A percentile compares a stretch with the other conserved stretches of the same genome.
Evolutionary conservation across 2,797 vertebrate genomes (phyloP).

Genomic region (Parauchenoglanis ngamensis): DNA sequence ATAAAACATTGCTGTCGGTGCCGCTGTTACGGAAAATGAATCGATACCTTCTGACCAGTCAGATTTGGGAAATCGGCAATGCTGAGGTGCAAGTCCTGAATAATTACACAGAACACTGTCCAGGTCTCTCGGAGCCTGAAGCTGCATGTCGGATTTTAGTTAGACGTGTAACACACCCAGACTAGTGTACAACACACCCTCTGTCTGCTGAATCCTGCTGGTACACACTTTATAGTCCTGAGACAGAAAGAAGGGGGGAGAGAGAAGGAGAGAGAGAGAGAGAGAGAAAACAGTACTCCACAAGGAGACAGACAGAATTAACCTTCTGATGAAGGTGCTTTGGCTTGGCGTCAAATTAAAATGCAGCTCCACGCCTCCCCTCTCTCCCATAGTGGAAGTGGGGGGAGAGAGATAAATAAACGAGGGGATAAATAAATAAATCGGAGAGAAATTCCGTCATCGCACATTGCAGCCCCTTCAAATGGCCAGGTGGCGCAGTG

Average conservation of each 20-base stretch:
- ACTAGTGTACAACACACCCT: not conserved
- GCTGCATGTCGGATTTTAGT: not conserved
- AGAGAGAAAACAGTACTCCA: constrained; percentile 39
- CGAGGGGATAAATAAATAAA: constrained; percentile 53
- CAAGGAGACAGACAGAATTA: constrained; percentile 61
- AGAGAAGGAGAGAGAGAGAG: constrained; percentile 3
- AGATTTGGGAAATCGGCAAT: not conserved
- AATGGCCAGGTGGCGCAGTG: constrained; percentile 49
- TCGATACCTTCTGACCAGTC: not conserved
- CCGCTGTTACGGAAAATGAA: not conserved
- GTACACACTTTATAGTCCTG: not conserved
- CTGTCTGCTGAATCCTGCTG: constrained; percentile 3
- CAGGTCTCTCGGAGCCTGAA: not conserved
- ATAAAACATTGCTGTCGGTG: not conserved
- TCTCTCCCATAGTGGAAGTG: constrained; percentile 37
- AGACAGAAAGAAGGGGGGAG: not conserved
- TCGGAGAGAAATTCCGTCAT: constrained; percentile 44
- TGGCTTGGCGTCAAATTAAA: constrained; percentile 59
- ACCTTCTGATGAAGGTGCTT: constrained; percentile 63
- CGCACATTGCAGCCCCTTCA: constrained; percentile 43
- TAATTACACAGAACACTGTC: not conserved
- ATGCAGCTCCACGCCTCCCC: constrained; percentile 58
- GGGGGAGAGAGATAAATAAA: constrained; percentile 56
- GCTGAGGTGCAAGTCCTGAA: not conserved
- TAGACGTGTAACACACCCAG: constrained; percentile 11